Percentiles rank a stretch among this genome's conserved stretches.
Evolutionary conservation across 2,113 vertebrate species (phyloP).

Genomic region (Onychorhynchus coronatus): DNA sequence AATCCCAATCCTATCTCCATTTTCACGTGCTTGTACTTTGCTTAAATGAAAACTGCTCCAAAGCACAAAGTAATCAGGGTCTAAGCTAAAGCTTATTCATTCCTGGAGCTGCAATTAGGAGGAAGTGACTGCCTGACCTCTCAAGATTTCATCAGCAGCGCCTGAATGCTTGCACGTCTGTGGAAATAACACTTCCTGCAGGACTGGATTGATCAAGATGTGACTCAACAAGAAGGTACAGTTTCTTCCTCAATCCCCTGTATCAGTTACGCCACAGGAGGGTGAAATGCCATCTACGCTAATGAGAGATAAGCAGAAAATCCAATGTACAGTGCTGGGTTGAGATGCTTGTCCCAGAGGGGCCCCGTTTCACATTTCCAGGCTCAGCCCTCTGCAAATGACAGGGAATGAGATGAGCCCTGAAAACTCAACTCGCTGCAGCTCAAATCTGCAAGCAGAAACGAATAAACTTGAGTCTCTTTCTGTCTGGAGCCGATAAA

Average conservation of each 20-base stretch:
- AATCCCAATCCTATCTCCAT: not conserved
- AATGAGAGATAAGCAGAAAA: not conserved
- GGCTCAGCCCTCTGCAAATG: not conserved
- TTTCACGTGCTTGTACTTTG: not conserved
- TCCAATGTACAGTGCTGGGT: not conserved
- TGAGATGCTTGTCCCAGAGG: not conserved
- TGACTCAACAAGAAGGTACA: not conserved
- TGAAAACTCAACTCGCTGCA: not conserved
- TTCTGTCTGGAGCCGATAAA: not conserved
- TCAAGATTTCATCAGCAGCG: not conserved
- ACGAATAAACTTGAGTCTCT: not conserved
- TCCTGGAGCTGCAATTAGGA: not conserved
- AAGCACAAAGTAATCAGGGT: not conserved
- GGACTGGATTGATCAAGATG: not conserved
- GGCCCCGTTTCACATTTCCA: not conserved
- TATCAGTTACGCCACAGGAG: not conserved
- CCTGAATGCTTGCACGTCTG: fast-evolving
- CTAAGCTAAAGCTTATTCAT: not conserved
- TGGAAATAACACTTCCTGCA: slow-evolving; percentile 20
- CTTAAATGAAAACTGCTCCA: not conserved
- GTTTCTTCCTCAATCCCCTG: not conserved
- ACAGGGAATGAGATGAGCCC: not conserved
- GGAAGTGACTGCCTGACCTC: slow-evolving; percentile 8
- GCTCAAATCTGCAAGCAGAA: not conserved
- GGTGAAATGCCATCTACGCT: not conserved